Conservation (phyloP, 2,888 invertebrate genomes). For the Pteria penguin region DNA sequence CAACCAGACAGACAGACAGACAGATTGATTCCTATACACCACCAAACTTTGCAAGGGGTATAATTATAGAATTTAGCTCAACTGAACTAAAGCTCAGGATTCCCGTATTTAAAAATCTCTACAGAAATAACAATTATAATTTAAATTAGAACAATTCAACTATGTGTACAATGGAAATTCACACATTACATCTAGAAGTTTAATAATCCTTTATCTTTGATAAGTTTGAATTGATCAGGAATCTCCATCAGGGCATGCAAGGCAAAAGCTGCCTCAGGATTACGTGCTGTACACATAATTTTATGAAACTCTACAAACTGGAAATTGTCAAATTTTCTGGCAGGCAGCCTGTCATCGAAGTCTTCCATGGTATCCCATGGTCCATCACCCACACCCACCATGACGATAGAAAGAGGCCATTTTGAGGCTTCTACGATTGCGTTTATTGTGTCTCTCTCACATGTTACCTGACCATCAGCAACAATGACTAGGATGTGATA, state of each 20-base stretch:
- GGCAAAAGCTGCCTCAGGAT: conserved; percentile 80
- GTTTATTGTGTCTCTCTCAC: conserved; percentile 80
- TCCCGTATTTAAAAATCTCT: too few species aligned
- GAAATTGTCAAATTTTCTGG: conserved; percentile 82
- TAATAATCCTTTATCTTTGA: conserved; percentile 66
- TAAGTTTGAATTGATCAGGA: conserved; percentile 80
- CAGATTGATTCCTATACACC: not conserved
- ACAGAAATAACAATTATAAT: too few species aligned
- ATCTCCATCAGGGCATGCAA: conserved; percentile 82
- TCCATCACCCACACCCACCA: conserved; percentile 82
- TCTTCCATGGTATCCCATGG: conserved; percentile 82
- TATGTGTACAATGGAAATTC: too few species aligned
- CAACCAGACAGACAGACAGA: not conserved
- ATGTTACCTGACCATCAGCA: conserved; percentile 82
- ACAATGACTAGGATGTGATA: conserved; percentile 82
- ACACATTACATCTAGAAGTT: conserved; percentile 31
- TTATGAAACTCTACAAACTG: conserved; percentile 82
- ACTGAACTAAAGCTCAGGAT: too few species aligned
- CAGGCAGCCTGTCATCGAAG: conserved; percentile 81
- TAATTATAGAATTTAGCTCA: too few species aligned
- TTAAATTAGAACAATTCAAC: too few species aligned
- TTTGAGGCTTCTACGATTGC: conserved; percentile 82
- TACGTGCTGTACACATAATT: conserved; percentile 70
- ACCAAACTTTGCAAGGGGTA: not conserved
- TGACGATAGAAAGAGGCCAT: conserved; percentile 81